phyloP scores from a whole-genome alignment of 2,797 vertebrate species.

The Botia kubotai region DNA sequence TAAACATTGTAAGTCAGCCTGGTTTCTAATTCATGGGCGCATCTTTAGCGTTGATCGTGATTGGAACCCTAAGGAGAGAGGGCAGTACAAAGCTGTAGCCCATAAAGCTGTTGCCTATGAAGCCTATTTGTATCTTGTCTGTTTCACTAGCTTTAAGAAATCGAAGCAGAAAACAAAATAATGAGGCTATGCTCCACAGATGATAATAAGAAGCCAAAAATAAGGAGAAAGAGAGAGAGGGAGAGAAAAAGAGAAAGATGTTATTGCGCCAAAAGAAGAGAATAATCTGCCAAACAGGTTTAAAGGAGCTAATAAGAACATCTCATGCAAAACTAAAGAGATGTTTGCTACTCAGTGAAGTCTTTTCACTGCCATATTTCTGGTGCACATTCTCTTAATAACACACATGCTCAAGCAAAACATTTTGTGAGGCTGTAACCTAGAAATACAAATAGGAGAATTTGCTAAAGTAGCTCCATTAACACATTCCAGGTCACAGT shows the following conservation, averaged over 20 bases:
- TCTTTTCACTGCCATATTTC: constrained; percentile 42
- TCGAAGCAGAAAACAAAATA: constrained; percentile 63
- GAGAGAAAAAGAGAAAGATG: constrained; percentile 27
- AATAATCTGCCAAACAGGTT: constrained; percentile 64
- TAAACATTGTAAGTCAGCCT: constrained; percentile 28
- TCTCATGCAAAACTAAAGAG: constrained; percentile 66
- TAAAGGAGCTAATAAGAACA: constrained; percentile 65
- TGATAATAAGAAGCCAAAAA: constrained; percentile 59
- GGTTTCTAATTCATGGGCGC: constrained; percentile 48
- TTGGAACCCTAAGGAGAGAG: constrained; percentile 63
- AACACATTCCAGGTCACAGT: constrained; percentile 42
- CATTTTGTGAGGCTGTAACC: constrained; percentile 55
- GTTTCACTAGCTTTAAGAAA: constrained; percentile 72
- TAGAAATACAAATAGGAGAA: constrained; percentile 53
- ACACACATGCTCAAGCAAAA: constrained; percentile 40
- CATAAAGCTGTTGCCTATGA: constrained; percentile 62
- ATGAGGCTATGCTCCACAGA: constrained; percentile 64
- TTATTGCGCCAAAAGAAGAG: constrained; percentile 64
- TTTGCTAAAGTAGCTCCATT: constrained; percentile 45
- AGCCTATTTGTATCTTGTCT: constrained; percentile 68
- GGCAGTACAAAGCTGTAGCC: constrained; percentile 62
- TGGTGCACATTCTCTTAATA: constrained; percentile 50
- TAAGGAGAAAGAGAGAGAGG: constrained; percentile 45
- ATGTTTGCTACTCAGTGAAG: constrained; percentile 55
- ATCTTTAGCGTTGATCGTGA: constrained; percentile 64